Evolutionary conservation across 2,888 invertebrate species (phyloP), one percentile per base, ranked within the genome.

Genomic region (Phasia obesa): DNA sequence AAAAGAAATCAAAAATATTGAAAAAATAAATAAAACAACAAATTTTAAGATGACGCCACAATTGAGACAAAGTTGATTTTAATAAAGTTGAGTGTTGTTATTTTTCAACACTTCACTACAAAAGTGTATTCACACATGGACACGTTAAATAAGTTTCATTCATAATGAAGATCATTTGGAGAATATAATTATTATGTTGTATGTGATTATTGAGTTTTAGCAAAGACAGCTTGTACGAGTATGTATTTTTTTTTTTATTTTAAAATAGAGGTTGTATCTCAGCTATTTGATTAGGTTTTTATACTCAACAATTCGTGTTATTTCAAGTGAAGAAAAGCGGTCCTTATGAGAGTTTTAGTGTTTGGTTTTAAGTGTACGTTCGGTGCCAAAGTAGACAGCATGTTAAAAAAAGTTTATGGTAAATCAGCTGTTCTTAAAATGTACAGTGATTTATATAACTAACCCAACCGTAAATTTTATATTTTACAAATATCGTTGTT

Each of bases 51-150:
- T 85, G 85, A 85, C 84, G 85, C 74, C 82, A 85, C 86, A 86
- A 86, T 86, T 85, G 85, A 87, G 86, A 84, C 85, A 86, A 86
- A 86, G 86, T 86, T 84, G 86, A 82, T 83, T 86, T 86, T 83
- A 86, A 86, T 85, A 85, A 86, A 86, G 77, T 85, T 85, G 84
- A 86, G 85, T 87, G 85, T 78, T 75, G 67, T 73, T 79, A 55
- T 67, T 79, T 71, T 71, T 79, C 53, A 83, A 76, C 75, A 75
- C 75, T 70, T 57, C 57, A 57, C 35, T 35, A 64, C 69, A 78
- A 76, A 76, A 65, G 25, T 75, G 47, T 27, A 5, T 35, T 15
- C 42, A 65, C 55, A 25, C 31, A 55, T 6, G 59, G 47, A 49
- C 38, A 47, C 17, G n/a, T 5, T 38, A 23, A 49, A 17, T 60